These are phyloP conservation scores for Palythoa heliodiscus DNA, from an alignment of 92 coral and sea anemone genomes.

Conservation along the genomic window DNA sequence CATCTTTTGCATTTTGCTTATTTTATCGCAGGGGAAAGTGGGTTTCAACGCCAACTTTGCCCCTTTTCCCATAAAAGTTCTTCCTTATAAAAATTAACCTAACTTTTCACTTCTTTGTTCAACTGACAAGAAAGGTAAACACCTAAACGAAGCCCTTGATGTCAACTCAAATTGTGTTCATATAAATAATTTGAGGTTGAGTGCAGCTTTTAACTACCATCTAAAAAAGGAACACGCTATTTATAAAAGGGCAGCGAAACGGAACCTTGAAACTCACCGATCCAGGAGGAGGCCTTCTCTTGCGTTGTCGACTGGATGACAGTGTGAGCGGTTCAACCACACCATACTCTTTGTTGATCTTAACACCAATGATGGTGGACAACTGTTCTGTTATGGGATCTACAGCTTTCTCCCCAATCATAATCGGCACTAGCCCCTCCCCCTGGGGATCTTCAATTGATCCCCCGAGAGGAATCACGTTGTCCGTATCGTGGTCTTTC, in stretches of 20 bases:
- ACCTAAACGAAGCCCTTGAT: too few species aligned
- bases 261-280: conserved; percentile 59
- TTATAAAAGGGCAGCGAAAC: too few species aligned
- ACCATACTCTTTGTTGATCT: conserved; percentile 84
- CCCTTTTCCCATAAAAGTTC: too few species aligned
- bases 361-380: conserved; percentile 92
- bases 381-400: conserved; percentile 89
- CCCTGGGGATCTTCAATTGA: conserved; percentile 99
- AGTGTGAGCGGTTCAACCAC: conserved; percentile 94
- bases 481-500: conserved; percentile 87
- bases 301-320: conserved; percentile 84
- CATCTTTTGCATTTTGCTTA: too few species aligned
- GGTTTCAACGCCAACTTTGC: too few species aligned
- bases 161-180: too few species aligned
- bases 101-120: too few species aligned
- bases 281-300: conserved; percentile 91
- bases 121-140: too few species aligned
- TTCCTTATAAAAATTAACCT: too few species aligned
- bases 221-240: too few species aligned
- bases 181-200: too few species aligned
- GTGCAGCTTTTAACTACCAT: too few species aligned
- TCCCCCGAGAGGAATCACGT: conserved; percentile 90
- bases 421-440: conserved; percentile 94
- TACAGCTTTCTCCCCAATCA: conserved; percentile 98
- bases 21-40: not conserved